Conservation (phyloP, 2,888 invertebrate species). For the Ormia ochracea region DNA sequence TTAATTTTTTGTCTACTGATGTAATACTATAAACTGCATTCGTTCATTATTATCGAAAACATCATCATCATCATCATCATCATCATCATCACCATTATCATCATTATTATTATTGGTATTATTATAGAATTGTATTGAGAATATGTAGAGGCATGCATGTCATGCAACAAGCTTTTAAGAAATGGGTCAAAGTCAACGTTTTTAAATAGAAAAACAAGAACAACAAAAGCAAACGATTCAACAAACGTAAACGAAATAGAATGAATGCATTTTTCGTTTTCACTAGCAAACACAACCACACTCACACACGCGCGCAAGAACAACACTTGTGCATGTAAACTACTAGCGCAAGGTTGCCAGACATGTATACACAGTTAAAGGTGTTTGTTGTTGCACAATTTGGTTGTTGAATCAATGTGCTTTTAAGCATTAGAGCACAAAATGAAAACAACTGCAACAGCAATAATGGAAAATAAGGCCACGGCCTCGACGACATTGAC, state of each 20-base stretch:
- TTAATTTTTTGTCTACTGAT: constrained; percentile 21
- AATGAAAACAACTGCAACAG: constrained; percentile 1
- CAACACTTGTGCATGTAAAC: not conserved
- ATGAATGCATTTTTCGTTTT: constrained; percentile 49
- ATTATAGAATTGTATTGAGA: constrained; percentile 39
- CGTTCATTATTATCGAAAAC: constrained; percentile 18
- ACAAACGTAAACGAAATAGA: constrained; percentile 51
- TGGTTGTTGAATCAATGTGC: not conserved
- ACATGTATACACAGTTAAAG: not conserved
- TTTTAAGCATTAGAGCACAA: constrained; percentile 19
- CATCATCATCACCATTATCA: constrained; percentile 11
- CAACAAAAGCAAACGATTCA: constrained; percentile 34
- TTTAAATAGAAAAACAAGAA: constrained; percentile 51
- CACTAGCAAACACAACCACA: no score
- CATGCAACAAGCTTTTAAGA: constrained; percentile 63
- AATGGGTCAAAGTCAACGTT: constrained; percentile 73
- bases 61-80: constrained; percentile 11
- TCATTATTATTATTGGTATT: constrained; percentile 24
- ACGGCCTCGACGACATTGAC: constrained; percentile 56
- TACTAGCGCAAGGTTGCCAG: not conserved
- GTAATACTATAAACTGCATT: constrained; percentile 33
- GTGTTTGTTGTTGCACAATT: constrained; percentile 25
- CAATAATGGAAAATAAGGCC: constrained; percentile 51
- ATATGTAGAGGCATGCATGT: constrained; percentile 55
- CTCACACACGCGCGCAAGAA: not conserved